A percentile compares a stretch with the other conserved stretches of the same genome.
These are phyloP conservation scores for Urocynchramus pylzowi DNA, from an alignment of 2,113 vertebrate genomes.

Conservation along the genomic window DNA sequence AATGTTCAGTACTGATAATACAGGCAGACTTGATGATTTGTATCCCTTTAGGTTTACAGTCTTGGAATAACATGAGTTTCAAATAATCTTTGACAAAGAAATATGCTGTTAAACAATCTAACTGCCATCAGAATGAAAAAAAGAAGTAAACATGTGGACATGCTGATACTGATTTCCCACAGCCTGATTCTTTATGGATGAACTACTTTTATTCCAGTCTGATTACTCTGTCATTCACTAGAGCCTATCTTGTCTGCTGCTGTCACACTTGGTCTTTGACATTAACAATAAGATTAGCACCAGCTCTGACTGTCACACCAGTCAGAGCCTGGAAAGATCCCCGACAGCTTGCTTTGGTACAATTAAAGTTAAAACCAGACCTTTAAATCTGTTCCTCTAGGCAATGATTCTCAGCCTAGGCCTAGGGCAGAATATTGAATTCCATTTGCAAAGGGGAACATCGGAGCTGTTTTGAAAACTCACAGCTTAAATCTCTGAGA, in stretches of 20 bases:
- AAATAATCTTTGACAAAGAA: conserved; percentile 47
- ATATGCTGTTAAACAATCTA: conserved; percentile 52
- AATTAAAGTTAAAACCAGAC: conserved; percentile 57
- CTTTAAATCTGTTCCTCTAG: conserved; percentile 12
- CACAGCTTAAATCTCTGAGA: background rate
- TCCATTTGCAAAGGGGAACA: background rate
- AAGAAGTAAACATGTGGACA: conserved; percentile 62
- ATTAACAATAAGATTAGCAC: conserved; percentile 75
- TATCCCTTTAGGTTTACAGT: conserved; percentile 16
- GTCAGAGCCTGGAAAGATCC: conserved; percentile 23
- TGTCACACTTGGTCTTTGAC: conserved; percentile 61
- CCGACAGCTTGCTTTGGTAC: background rate
- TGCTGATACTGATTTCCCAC: conserved; percentile 61
- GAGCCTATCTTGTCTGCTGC: conserved; percentile 68
- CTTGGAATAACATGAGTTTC: conserved; percentile 61
- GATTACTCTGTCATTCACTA: conserved; percentile 74
- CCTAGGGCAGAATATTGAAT: background rate
- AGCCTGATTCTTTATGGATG: conserved; percentile 64
- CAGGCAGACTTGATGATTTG: background rate
- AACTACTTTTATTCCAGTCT: conserved; percentile 60
- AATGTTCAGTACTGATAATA: conserved; percentile 14
- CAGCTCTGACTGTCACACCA: conserved; percentile 55
- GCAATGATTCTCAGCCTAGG: background rate
- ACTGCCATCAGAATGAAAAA: conserved; percentile 54
- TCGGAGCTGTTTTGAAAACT: background rate